Conservation (phyloP, 2,113 vertebrate species). For the Calidris pygmaea region DNA sequence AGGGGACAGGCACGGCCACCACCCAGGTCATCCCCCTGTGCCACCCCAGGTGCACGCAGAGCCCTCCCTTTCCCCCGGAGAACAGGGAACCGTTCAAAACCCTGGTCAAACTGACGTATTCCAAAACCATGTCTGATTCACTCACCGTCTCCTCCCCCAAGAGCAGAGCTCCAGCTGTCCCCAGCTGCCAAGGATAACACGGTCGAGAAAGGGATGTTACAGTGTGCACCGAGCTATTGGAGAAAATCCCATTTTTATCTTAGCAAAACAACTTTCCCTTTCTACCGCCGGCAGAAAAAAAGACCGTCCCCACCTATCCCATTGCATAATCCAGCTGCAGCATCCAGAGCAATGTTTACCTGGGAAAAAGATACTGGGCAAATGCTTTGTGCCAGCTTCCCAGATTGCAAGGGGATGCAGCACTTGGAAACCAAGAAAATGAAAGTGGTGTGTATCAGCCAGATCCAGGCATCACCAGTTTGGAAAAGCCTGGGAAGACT, state of each 20-base stretch:
- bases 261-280: not conserved
- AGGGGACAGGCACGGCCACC: not conserved
- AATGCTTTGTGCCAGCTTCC: not conserved
- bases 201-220: not conserved
- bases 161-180: not conserved
- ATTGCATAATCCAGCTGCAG: not conserved
- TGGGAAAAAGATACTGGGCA: not conserved
- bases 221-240: not conserved
- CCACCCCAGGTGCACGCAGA: not conserved
- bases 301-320: not conserved
- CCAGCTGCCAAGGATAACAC: not conserved
- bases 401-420: not conserved
- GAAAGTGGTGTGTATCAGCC: fast-evolving
- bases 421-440: not conserved
- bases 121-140: not conserved
- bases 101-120: not conserved
- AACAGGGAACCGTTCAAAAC: not conserved
- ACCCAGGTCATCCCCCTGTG: fast-evolving
- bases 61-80: not conserved
- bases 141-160: not conserved
- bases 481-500: not conserved
- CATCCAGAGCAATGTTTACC: not conserved
- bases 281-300: not conserved
- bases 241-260: not conserved
- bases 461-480: not conserved